Evolutionary conservation across 2,113 vertebrate genomes (phyloP).

Genomic region (Falcunculus frontatus): DNA sequence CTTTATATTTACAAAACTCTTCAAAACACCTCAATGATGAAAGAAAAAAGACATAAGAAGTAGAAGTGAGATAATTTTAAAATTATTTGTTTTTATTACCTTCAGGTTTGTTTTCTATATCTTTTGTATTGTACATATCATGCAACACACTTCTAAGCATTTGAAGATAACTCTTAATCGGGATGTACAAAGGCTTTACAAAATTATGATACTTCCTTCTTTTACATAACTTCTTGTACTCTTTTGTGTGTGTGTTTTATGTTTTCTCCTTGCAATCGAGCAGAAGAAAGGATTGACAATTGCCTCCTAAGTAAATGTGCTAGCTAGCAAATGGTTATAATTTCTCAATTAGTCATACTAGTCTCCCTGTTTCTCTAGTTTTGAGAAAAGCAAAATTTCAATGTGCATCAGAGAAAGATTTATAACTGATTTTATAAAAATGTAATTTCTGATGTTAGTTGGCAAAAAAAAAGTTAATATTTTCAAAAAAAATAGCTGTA

Average conservation of each 20-base stretch:
- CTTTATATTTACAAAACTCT: neutral
- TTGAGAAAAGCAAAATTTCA: neutral
- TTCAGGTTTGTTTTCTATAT: neutral
- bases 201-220: neutral
- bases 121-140: neutral
- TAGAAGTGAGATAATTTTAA: neutral
- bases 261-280: neutral
- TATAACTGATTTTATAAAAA: neutral
- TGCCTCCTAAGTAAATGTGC: neutral
- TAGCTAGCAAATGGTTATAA: neutral
- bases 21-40: neutral
- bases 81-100: neutral
- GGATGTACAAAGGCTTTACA: neutral
- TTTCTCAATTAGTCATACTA: neutral
- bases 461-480: neutral
- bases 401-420: neutral
- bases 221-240: neutral
- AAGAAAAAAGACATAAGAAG: neutral
- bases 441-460: neutral
- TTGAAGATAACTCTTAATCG: neutral
- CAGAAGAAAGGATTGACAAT: neutral
- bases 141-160: neutral
- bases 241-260: neutral
- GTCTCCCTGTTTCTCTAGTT: neutral
- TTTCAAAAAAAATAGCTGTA: neutral